Base-by-base conservation (phyloP, 2,888 invertebrate species). In the Brenthis hecate region DNA sequence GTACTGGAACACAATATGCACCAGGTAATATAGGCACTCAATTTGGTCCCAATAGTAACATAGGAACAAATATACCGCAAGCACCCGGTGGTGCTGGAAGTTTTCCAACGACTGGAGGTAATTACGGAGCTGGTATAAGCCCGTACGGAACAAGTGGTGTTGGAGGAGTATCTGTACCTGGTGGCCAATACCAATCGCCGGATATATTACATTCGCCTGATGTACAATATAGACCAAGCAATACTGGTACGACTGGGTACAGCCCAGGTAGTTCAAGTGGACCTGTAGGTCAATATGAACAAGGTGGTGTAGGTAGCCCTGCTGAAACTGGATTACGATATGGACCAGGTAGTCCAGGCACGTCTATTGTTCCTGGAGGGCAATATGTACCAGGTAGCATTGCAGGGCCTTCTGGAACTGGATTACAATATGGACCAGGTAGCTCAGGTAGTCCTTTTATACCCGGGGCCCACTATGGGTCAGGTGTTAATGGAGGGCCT, bases 401-500 rank as follows among this genome's bases (percentile, higher is more conserved):
- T 43, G 60, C 23, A 14, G 60, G 60, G 3, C n/a, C 23, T 50
- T 8, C 60, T n/a, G 16, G 43, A 23, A 43, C 58, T 16, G 58
- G 55, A 28, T 73, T 73, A 19, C 72, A 71, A 43, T 72, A 73
- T 48, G 65, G 47, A 14, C 67, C 70, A 5, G 72, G 71, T 28
- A 70, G 57, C 11, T 48, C 23, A 32, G 55, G 43, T 13, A 64
- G 36, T 36, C 19, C 56, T 23, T 64, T 63, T 28, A 70, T 66
- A 32, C 50, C 71, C 6, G 72, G 68, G 4, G 73, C 70, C n/a
- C 74, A 73, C 66, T 73, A 72, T 56, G 69, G 65, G 13, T 70
- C 65, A 50, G 28, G 11, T 32, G 50, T 11, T 8, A 71, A 66
- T 0, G 65, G 66, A 5, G 56, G 60, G 43, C 64, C 54, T 50